Evolutionary conservation across 2,113 vertebrate species (phyloP).

Genomic region (Forbesichthys papilliferus): DNA sequence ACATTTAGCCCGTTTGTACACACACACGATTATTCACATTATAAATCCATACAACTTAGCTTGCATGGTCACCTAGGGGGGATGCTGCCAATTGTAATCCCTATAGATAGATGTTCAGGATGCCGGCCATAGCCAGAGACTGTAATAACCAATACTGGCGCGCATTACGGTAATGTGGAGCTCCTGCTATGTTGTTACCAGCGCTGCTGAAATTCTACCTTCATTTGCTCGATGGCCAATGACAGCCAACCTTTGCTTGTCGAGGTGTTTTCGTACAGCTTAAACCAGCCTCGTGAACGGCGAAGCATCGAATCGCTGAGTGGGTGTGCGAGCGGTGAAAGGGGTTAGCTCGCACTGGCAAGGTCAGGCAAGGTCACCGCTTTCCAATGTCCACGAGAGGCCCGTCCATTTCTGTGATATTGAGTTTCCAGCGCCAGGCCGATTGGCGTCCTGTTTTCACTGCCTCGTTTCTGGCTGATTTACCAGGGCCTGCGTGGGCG

Average conservation of each 20-base stretch:
- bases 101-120: background rate
- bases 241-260: conserved; percentile 25
- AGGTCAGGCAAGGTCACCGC: conserved; percentile 68
- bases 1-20: too few species aligned
- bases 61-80: too few species aligned
- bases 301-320: conserved; percentile 43
- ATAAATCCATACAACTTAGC: too few species aligned
- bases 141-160: background rate
- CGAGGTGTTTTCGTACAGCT: conserved; percentile 35
- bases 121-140: background rate
- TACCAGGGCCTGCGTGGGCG: conserved; percentile 52
- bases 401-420: conserved; percentile 69
- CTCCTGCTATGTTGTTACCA: conserved; percentile 17
- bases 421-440: conserved; percentile 60
- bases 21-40: too few species aligned
- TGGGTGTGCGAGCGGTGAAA: conserved; percentile 42
- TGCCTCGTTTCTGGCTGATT: conserved; percentile 69
- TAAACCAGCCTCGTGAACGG: conserved; percentile 23
- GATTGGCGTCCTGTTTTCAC: conserved; percentile 58
- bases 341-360: conserved; percentile 45
- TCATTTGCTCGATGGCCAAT: conserved; percentile 52
- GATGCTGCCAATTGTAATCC: background rate
- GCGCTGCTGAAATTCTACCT: conserved; percentile 43
- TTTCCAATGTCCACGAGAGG: conserved; percentile 73
- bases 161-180: conserved; percentile 36